phyloP scores from a whole-genome alignment of 1,140 invertebrate species.

The Drosophila erecta region DNA sequence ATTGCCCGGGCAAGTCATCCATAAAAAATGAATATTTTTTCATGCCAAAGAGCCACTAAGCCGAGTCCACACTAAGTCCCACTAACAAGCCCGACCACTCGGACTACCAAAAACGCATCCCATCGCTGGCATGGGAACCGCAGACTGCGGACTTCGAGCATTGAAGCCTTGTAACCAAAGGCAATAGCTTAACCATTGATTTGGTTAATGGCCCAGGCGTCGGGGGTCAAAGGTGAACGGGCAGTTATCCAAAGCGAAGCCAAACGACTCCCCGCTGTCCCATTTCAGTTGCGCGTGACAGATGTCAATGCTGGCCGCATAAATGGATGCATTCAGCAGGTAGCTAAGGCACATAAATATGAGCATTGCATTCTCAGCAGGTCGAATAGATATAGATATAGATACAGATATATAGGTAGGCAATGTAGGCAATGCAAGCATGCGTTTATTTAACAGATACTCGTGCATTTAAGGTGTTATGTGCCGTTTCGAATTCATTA shows the following conservation, averaged over 20 bases:
- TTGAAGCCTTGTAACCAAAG: conserved; percentile 2
- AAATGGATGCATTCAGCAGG: background rate
- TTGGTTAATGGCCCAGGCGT: conserved; percentile 47
- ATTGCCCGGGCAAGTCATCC: conserved; percentile 18
- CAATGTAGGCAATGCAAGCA: no score
- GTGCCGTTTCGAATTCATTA: no score
- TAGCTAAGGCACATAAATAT: background rate
- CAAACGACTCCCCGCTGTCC: conserved; percentile 3
- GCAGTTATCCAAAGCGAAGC: conserved; percentile 4
- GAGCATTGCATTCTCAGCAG: background rate
- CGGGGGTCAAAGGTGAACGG: background rate
- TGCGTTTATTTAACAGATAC: no score
- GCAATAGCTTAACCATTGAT: conserved; percentile 46
- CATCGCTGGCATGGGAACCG: conserved; percentile 1
- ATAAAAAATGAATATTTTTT: conserved; percentile 31
- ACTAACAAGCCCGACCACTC: background rate
- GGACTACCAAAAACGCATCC: background rate
- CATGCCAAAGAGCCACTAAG: conserved; percentile 1
- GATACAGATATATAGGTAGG: no score
- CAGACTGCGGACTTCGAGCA: conserved; percentile 2
- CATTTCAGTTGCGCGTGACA: conserved; percentile 36
- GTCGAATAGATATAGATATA: no score
- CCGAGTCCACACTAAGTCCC: background rate
- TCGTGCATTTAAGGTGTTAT: no score
- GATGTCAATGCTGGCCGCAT: background rate